Conservation (phyloP, 2,888 invertebrate genomes). For the Hemithea aestivaria region DNA sequence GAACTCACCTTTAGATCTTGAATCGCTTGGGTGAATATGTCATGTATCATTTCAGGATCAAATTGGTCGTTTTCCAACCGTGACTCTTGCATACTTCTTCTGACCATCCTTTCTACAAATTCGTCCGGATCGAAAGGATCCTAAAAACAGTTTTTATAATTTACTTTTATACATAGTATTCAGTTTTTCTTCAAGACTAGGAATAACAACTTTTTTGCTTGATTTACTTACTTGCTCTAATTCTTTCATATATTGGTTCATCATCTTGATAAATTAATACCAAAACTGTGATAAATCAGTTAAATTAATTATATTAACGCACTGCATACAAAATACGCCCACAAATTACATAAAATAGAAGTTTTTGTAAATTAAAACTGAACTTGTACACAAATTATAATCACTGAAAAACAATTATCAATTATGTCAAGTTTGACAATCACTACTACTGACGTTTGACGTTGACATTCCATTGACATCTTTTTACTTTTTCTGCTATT, state of each 20-base stretch:
- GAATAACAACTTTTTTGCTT: conserved; percentile 32
- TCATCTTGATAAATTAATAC: conserved; percentile 81
- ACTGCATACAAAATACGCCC: not conserved
- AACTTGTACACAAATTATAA: conserved; percentile 1
- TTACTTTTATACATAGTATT: too few species aligned
- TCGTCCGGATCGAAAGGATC: conserved; percentile 98
- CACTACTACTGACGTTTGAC: too few species aligned
- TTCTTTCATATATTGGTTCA: conserved; percentile 93
- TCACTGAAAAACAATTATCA: too few species aligned
- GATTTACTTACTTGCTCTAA: conserved; percentile 87
- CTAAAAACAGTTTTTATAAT: conserved; percentile 65
- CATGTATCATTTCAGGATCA: conserved; percentile 92
- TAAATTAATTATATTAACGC: not conserved
- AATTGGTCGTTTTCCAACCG: conserved; percentile 83
- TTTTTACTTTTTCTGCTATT: too few species aligned
- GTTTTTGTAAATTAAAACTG: conserved; percentile 16
- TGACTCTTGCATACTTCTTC: conserved; percentile 91
- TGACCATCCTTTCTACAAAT: conserved; percentile 97
- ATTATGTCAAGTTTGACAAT: too few species aligned
- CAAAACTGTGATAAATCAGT: too few species aligned
- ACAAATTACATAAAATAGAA: too few species aligned
- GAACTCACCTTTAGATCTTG: conserved; percentile 81
- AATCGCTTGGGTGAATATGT: conserved; percentile 95
- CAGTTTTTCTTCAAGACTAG: too few species aligned
- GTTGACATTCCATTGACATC: too few species aligned